Evolutionary conservation across 2,797 vertebrate species (phyloP), one percentile per base, ranked within the genome.

Genomic region (Sebastes paucispinis): DNA sequence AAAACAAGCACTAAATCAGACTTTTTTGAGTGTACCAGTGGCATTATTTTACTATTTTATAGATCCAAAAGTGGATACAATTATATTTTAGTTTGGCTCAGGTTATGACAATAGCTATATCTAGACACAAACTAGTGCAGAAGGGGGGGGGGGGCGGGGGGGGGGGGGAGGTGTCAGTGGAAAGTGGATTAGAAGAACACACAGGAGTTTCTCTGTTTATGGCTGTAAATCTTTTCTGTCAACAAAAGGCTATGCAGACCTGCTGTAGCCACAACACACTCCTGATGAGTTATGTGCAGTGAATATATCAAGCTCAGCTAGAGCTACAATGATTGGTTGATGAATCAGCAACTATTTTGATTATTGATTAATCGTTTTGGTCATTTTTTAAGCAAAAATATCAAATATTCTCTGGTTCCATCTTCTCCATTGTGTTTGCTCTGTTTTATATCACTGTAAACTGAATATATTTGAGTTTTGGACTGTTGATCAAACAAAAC

Each of bases 131-230:
- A 29, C 8, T 13, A 5, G 25, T 69, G 70, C 58, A 71, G 55
- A 69, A 65, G 62, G 5, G 29, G 67, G 7, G 29, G 31, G 67
- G 22, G 63, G 25, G n/a, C n/a, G n/a, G n/a, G 62, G 5, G 29
- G 67, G 7, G 29, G 31, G 67, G 22, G 63, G 25, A 27, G 36
- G 18, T 18, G 47, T 76, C 36, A 73, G 0, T 80, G 71, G 70
- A 87, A 90, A 85, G 77, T 78, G 71, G 73, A 81, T 92, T 77
- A 86, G 24, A 73, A 24, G 55, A 84, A 62, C 43, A 70, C 12
- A 55, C 57, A 71, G 14, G 54, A 71, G 68, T 75, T 87, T 85
- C 27, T 77, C 18, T 39, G 9, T 66, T 70, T 43, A 75, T 65
- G 62, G 27, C 74, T 65, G 57, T 78, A 73, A 83, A 74, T 83